Percentiles rank a stretch among this genome's conserved stretches.
Conservation (phyloP, 2,113 vertebrate genomes). For the Chrysochloris asiatica region DNA sequence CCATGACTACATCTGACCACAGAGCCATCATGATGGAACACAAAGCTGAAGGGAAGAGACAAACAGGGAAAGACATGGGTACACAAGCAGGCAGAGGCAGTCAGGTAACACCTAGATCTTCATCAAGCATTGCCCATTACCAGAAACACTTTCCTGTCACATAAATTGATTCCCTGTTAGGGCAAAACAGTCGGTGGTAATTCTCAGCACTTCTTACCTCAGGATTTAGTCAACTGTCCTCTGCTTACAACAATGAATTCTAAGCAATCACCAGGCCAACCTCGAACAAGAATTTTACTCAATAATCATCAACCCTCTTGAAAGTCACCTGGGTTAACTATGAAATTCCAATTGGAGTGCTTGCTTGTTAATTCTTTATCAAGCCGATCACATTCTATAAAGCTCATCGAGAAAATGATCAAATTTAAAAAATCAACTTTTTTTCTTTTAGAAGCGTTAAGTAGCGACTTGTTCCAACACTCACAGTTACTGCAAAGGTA, state of each 20-base stretch:
- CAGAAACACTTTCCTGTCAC: not conserved
- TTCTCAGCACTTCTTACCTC: not conserved
- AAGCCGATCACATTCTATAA: not conserved
- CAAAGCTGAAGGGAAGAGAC: not conserved
- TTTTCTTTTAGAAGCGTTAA: not conserved
- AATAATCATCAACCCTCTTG: conserved; percentile 4
- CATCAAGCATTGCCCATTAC: not conserved
- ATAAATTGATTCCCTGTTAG: not conserved
- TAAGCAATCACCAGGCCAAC: not conserved
- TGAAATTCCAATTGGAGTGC: not conserved
- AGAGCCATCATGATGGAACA: not conserved
- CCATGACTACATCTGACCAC: too few species aligned
- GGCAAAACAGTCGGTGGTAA: not conserved
- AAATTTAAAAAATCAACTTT: not conserved
- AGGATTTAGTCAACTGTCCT: not conserved
- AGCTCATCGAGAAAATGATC: conserved; percentile 4
- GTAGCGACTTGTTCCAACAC: not conserved
- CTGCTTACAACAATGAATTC: not conserved
- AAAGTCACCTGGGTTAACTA: not conserved
- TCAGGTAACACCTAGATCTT: not conserved
- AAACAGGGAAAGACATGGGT: not conserved
- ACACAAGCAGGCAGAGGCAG: not conserved
- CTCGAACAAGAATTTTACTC: not conserved
- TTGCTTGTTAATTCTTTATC: not conserved
- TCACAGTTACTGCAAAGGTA: not conserved